A percentile compares a stretch with the other conserved stretches of the same genome.
These are phyloP conservation scores for Agrochola lota DNA, from an alignment of 2,888 invertebrate species.

Conservation along the genomic window DNA sequence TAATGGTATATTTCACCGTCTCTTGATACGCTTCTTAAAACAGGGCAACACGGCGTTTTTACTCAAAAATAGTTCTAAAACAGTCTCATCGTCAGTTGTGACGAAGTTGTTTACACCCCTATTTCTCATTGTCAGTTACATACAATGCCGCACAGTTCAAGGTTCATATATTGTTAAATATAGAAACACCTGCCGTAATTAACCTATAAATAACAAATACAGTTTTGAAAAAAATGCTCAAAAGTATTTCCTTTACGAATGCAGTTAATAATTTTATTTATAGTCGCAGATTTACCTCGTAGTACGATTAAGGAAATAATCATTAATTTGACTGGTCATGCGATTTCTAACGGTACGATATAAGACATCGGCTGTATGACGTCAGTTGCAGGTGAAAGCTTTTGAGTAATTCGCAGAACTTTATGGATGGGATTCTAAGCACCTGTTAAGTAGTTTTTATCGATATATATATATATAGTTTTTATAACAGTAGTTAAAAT, in stretches of 20 bases:
- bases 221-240: neutral
- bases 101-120: neutral
- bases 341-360: conserved; percentile 22
- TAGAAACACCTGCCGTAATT: conserved; percentile 1
- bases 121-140: neutral
- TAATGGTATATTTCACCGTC: neutral
- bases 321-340: conserved; percentile 17
- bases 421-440: neutral
- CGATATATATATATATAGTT: too few species aligned
- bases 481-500: too few species aligned
- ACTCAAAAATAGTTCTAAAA: neutral
- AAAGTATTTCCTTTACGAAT: neutral
- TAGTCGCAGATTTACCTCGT: conserved; percentile 39
- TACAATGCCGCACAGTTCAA: neutral
- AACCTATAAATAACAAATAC: neutral
- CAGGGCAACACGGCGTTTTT: neutral
- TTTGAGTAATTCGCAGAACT: conserved; percentile 5
- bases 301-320: conserved; percentile 24
- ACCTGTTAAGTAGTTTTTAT: conserved; percentile 1
- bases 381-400: conserved; percentile 43
- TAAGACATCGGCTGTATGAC: conserved; percentile 9
- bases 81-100: neutral
- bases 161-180: neutral
- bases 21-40: neutral
- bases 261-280: conserved; percentile 16